phyloP scores from a whole-genome alignment of 2,113 vertebrate species.

The Elephantulus edwardii region DNA sequence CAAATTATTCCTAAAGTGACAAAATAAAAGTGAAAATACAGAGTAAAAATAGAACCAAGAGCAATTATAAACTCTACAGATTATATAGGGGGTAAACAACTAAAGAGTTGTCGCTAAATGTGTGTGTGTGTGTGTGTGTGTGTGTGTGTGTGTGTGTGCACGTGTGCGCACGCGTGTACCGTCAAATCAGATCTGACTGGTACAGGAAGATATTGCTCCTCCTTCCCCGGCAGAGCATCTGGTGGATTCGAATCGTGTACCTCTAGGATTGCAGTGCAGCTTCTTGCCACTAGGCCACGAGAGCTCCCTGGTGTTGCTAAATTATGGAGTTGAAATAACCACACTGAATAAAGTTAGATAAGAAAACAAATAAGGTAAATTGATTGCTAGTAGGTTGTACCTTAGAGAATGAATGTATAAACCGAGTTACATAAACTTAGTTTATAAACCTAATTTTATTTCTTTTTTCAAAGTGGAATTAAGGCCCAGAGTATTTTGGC shows the following conservation, averaged over 20 bases:
- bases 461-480: neutral
- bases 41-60: neutral
- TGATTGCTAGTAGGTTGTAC: neutral
- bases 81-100: neutral
- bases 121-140: too few species aligned
- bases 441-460: neutral
- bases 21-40: slow-evolving; percentile 13
- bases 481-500: neutral
- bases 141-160: too few species aligned
- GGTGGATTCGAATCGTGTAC: too few species aligned
- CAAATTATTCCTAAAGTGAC: neutral
- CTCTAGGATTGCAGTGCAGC: too few species aligned
- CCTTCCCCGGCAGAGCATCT: too few species aligned
- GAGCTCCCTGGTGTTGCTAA: too few species aligned
- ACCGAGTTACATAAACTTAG: too few species aligned
- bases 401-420: neutral
- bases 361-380: neutral
- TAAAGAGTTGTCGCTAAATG: neutral
- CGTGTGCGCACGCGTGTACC: too few species aligned
- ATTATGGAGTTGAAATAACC: neutral
- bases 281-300: too few species aligned
- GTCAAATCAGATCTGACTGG: too few species aligned
- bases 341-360: neutral
- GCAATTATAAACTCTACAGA: neutral
- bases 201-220: too few species aligned